Conservation (phyloP, 30 jellyfish, hydroid and myxozoan genomes). For the Cassiopea xamachana region DNA sequence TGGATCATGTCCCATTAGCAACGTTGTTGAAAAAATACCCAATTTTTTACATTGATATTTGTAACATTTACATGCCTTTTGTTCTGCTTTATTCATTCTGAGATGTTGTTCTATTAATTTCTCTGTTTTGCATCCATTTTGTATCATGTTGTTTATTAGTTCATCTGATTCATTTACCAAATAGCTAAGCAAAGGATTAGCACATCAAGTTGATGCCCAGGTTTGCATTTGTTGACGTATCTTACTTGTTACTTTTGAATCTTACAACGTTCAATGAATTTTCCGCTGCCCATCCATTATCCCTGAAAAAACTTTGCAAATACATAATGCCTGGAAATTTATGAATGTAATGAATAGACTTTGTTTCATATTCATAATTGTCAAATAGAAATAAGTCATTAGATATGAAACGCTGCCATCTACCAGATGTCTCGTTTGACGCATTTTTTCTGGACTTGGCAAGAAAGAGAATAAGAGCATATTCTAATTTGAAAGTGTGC, state of each 20-base stretch:
- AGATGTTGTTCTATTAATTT: neutral
- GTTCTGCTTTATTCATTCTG: neutral
- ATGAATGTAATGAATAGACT: too few relatives aligned
- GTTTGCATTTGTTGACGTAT: slow-evolving; percentile 8
- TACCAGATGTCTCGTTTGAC: too few relatives aligned
- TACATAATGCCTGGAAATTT: too few relatives aligned
- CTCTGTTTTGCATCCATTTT: neutral
- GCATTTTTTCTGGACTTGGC: too few relatives aligned
- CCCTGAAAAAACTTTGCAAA: too few relatives aligned
- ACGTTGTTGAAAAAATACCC: neutral
- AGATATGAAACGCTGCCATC: too few relatives aligned
- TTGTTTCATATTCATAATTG: too few relatives aligned
- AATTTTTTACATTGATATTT: neutral
- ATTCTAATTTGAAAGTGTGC: too few relatives aligned
- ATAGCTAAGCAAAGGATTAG: slow-evolving; percentile 66
- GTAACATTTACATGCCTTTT: too few relatives aligned
- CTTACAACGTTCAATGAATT: neutral
- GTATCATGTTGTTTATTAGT: neutral
- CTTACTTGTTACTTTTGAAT: neutral
- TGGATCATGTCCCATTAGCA: too few relatives aligned
- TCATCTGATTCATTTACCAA: neutral
- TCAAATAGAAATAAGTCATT: too few relatives aligned
- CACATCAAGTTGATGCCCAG: slow-evolving; percentile 52
- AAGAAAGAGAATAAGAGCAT: too few relatives aligned
- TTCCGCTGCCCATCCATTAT: neutral